These are phyloP conservation scores for Paracentrotus lividus DNA, from an alignment of 53 echinoderm and acorn worm genomes.

Conservation along the genomic window DNA sequence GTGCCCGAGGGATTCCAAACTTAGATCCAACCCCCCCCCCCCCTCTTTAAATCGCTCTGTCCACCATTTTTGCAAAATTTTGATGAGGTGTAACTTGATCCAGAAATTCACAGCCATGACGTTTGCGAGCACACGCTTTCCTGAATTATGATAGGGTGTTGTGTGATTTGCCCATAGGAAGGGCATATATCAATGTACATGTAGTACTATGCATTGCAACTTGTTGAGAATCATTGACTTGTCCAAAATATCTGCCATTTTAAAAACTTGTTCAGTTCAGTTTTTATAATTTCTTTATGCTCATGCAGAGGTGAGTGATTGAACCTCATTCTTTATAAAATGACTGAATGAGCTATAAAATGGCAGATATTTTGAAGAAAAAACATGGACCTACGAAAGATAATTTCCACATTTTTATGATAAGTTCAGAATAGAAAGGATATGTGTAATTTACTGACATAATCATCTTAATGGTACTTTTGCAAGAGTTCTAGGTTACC, in stretches of 20 bases:
- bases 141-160: neutral
- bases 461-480: too few relatives aligned
- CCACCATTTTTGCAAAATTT: conserved; percentile 26
- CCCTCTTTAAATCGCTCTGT: neutral
- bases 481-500: too few relatives aligned
- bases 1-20: neutral
- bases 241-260: neutral
- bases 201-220: neutral
- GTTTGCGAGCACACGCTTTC: neutral
- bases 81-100: conserved; percentile 41
- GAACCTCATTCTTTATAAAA: too few relatives aligned
- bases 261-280: too few relatives aligned
- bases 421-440: too few relatives aligned
- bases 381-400: too few relatives aligned
- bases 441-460: too few relatives aligned
- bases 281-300: too few relatives aligned
- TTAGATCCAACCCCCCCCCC: neutral
- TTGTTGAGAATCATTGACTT: neutral
- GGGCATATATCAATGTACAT: neutral
- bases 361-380: too few relatives aligned
- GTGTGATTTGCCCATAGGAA: neutral
- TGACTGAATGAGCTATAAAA: too few relatives aligned
- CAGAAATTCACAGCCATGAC: conserved; percentile 19
- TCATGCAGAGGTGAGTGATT: too few relatives aligned
- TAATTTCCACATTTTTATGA: too few relatives aligned